Conservation (phyloP, 2,797 vertebrate genomes). For the Petrocephalus sullivani region DNA sequence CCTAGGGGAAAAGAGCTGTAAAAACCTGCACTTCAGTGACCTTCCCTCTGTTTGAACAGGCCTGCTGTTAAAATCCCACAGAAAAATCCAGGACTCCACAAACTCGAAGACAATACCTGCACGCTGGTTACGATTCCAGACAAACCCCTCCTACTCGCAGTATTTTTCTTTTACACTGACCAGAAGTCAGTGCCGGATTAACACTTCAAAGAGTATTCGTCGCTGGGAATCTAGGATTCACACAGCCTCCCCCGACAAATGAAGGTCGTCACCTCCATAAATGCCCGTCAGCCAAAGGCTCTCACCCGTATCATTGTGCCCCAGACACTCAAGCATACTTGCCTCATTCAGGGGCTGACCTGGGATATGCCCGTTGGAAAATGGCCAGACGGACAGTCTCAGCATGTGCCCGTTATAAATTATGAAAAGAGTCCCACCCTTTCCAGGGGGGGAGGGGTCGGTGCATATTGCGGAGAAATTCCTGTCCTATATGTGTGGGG, state of each 20-base stretch:
- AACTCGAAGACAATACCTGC: not conserved
- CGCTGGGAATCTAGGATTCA: not conserved
- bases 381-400: not conserved
- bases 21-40: not conserved
- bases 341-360: not conserved
- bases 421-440: not conserved
- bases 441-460: not conserved
- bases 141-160: not conserved
- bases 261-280: constrained; percentile 2
- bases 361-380: not conserved
- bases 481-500: not conserved
- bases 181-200: not conserved
- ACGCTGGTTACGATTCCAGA: not conserved
- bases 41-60: not conserved
- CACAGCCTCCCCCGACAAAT: not conserved
- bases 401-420: not conserved
- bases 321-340: not conserved
- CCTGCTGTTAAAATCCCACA: not conserved
- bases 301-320: not conserved
- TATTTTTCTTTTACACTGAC: not conserved
- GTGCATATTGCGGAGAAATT: not conserved
- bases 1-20: not conserved
- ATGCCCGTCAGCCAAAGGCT: not conserved
- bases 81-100: not conserved
- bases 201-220: constrained; percentile 2